A percentile compares a stretch with the other conserved stretches of the same genome.
phyloP scores from a whole-genome alignment of 2,113 vertebrate genomes.

The Cynoglossus semilaevis region DNA sequence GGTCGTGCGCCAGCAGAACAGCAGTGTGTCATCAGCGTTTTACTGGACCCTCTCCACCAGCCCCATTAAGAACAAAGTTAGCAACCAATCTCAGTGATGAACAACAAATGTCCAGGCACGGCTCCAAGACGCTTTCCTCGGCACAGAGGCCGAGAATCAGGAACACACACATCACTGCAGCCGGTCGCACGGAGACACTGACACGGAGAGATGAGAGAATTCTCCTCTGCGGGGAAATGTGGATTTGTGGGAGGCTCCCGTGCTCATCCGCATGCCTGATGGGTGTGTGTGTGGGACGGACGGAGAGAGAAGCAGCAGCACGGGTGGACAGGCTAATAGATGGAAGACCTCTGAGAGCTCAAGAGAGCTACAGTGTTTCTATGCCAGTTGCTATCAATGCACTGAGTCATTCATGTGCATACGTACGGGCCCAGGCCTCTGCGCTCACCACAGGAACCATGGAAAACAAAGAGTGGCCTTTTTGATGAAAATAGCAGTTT shows the following conservation, averaged over 20 bases:
- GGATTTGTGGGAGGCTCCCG: slow-evolving; percentile 47
- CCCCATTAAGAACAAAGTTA: slow-evolving; percentile 51
- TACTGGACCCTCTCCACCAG: slow-evolving; percentile 59
- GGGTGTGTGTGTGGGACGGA: slow-evolving; percentile 53
- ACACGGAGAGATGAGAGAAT: slow-evolving; percentile 26
- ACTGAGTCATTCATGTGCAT: slow-evolving; percentile 51
- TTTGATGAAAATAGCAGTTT: slow-evolving; percentile 55
- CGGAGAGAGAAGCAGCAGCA: slow-evolving; percentile 45
- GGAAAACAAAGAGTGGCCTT: slow-evolving; percentile 61
- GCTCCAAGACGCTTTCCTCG: slow-evolving; percentile 54
- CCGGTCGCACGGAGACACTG: slow-evolving; percentile 6
- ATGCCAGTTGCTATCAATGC: slow-evolving; percentile 45
- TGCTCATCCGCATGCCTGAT: slow-evolving; percentile 35
- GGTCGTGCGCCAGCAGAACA: slow-evolving; percentile 39
- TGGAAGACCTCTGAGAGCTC: slow-evolving; percentile 12
- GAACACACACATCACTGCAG: slow-evolving; percentile 50
- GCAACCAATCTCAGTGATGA: slow-evolving; percentile 64
- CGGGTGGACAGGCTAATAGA: slow-evolving; percentile 24
- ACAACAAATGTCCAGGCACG: slow-evolving; percentile 65
- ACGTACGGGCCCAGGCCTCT: slow-evolving; percentile 29
- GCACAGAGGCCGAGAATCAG: slow-evolving; percentile 39
- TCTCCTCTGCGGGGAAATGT: slow-evolving; percentile 24
- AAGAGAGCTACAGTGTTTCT: slow-evolving; percentile 25
- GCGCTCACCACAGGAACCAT: slow-evolving; percentile 52
- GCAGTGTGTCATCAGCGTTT: slow-evolving; percentile 55